A percentile compares a stretch with the other conserved stretches of the same genome.
Conservation (phyloP, 1,140 invertebrate genomes). For the Periplaneta americana region DNA sequence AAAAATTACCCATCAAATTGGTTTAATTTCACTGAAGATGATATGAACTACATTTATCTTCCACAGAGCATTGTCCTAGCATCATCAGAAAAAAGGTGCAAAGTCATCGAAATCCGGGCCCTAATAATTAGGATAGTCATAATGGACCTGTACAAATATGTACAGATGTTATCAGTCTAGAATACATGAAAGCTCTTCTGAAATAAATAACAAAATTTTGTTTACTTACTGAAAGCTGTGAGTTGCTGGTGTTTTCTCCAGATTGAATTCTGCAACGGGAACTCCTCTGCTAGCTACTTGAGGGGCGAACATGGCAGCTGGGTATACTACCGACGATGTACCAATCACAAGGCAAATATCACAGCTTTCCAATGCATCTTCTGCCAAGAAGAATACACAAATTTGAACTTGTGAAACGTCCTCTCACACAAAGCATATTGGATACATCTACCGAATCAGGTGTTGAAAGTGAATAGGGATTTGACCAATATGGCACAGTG, state of each 20-base stretch:
- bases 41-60: not conserved
- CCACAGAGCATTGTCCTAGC: not conserved
- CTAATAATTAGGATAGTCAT: not conserved
- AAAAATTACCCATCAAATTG: too few species aligned
- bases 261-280: slow-evolving; percentile 85
- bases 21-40: too few species aligned
- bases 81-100: too few species aligned
- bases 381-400: slow-evolving; percentile 30
- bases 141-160: not conserved
- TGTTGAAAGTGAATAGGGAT: too few species aligned
- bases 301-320: slow-evolving; percentile 90
- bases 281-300: slow-evolving; percentile 67
- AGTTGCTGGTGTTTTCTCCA: slow-evolving; percentile 72
- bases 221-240: slow-evolving; percentile 55
- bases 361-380: slow-evolving; percentile 59
- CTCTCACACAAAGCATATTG: too few species aligned
- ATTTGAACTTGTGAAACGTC: not conserved
- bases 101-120: not conserved
- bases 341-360: slow-evolving; percentile 81
- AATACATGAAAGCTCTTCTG: not conserved
- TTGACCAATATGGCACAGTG: too few species aligned
- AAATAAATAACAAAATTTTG: not conserved
- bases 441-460: too few species aligned
- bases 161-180: too few species aligned
- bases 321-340: slow-evolving; percentile 85